Conservation (phyloP, 2,113 vertebrate species). For the Felis chaus region DNA sequence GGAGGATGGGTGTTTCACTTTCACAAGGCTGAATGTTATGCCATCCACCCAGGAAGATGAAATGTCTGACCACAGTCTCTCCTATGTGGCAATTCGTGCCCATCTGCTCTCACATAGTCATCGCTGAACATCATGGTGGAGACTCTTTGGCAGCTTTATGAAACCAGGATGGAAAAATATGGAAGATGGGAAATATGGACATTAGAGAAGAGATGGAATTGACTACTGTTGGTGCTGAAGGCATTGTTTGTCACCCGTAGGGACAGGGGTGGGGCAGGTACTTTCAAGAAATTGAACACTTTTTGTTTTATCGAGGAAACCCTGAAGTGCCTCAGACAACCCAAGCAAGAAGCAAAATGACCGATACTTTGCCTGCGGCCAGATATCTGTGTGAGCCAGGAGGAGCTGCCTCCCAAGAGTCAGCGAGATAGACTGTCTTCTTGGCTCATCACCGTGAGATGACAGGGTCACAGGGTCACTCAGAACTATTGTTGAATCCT, state of each 20-base stretch:
- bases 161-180: not conserved
- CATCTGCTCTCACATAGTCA: not conserved
- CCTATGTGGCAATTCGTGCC: not conserved
- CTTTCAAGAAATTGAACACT: not conserved
- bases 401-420: not conserved
- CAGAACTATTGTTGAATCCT: not conserved
- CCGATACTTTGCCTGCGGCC: not conserved
- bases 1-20: not conserved
- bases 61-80: not conserved
- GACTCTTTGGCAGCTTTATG: not conserved
- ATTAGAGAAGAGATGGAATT: not conserved
- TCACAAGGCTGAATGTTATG: not conserved
- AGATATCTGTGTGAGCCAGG: not conserved
- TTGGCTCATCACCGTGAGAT: not conserved
- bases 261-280: not conserved
- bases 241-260: not conserved
- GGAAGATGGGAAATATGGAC: not conserved
- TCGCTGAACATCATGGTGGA: not conserved
- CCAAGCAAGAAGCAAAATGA: not conserved
- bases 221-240: not conserved
- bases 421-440: not conserved
- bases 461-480: not conserved
- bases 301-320: conserved; percentile 42
- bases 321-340: not conserved
- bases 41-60: not conserved